Conservation (phyloP, 2,113 vertebrate genomes). For the Corvus moneduloides region DNA sequence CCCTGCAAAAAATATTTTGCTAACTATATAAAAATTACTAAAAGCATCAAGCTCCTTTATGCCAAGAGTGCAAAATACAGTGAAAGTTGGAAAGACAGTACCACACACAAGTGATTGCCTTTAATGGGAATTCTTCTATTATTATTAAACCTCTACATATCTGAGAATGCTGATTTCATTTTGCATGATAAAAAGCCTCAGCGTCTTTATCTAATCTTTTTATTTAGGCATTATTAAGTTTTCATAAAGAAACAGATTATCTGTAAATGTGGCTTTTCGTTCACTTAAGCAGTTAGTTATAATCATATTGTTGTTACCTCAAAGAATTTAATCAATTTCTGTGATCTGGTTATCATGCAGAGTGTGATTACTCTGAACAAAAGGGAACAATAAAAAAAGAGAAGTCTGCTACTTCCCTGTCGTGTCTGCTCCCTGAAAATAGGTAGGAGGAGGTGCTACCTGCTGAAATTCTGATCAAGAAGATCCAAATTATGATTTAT, state of each 20-base stretch:
- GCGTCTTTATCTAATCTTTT: conserved; percentile 18
- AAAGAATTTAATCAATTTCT: conserved; percentile 45
- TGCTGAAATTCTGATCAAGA: neutral
- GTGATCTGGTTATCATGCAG: neutral
- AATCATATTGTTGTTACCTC: conserved; percentile 39
- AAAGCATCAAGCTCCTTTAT: conserved; percentile 41
- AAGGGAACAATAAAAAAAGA: neutral
- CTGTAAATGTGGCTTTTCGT: neutral
- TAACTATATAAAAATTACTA: conserved; percentile 38
- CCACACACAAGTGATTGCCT: neutral
- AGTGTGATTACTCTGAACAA: neutral
- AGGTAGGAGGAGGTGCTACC: neutral
- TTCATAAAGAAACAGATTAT: conserved; percentile 41
- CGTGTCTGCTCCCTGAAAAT: neutral
- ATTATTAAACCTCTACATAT: conserved; percentile 42
- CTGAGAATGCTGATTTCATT: conserved; percentile 33
- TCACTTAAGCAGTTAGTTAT: conserved; percentile 19
- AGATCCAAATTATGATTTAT: neutral
- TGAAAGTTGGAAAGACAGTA: conserved; percentile 41
- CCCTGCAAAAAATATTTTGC: conserved; percentile 18
- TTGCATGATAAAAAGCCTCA: conserved; percentile 32
- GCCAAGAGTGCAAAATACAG: conserved; percentile 46
- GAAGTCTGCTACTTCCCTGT: neutral
- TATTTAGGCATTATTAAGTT: conserved; percentile 23
- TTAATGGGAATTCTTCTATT: conserved; percentile 38